These are phyloP conservation scores for Salvelinus sp. DNA, from an alignment of 2,113 vertebrate genomes.

Conservation along the genomic window DNA sequence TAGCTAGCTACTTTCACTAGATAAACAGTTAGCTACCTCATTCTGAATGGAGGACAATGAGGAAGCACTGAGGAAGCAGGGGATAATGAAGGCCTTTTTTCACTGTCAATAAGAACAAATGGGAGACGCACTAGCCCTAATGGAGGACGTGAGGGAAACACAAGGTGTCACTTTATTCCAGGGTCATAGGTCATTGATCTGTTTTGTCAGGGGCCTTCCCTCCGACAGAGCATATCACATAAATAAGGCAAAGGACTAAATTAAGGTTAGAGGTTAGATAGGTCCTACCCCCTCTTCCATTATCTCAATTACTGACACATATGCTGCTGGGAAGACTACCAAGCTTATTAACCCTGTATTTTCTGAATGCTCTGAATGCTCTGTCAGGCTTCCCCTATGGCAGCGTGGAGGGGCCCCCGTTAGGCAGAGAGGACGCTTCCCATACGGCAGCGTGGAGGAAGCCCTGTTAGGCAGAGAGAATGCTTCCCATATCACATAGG, in stretches of 20 bases:
- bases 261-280: constrained; percentile 86
- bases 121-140: constrained; percentile 45
- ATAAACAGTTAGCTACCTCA: too few relatives aligned
- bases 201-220: constrained; percentile 77
- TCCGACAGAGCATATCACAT: constrained; percentile 50
- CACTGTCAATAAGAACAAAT: constrained; percentile 48
- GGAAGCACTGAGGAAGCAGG: constrained; percentile 2
- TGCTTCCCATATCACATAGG: too few relatives aligned
- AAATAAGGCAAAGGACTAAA: constrained; percentile 81
- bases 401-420: constrained; percentile 16
- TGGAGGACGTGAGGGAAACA: constrained; percentile 50
- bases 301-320: constrained; percentile 86
- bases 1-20: too few relatives aligned
- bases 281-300: constrained; percentile 85
- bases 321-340: constrained; percentile 76
- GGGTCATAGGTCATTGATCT: constrained; percentile 77
- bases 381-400: constrained; percentile 75
- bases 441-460: too few relatives aligned
- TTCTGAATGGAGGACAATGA: neutral
- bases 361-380: constrained; percentile 71
- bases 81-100: constrained; percentile 32
- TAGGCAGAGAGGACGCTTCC: neutral
- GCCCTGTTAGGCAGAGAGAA: neutral
- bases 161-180: constrained; percentile 74
- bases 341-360: constrained; percentile 86